phyloP scores from a whole-genome alignment of 1,140 invertebrate species.

The Drosophila setifemur region DNA sequence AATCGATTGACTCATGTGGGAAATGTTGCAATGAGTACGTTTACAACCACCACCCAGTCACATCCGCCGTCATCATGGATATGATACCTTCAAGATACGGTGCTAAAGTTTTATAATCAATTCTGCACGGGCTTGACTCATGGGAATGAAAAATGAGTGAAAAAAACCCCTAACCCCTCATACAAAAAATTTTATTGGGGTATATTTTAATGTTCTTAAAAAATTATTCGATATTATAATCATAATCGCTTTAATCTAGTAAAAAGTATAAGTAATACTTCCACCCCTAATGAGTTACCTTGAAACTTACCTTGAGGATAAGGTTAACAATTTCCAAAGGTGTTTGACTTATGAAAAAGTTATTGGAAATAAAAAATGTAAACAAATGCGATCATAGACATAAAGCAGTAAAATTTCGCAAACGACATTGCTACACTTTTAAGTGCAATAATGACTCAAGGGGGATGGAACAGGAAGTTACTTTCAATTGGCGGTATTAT shows the following conservation, averaged over 20 bases:
- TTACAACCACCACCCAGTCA: too few relatives aligned
- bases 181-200: too few relatives aligned
- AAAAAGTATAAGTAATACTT: too few relatives aligned
- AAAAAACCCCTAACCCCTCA: background rate
- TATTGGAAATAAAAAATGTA: too few relatives aligned
- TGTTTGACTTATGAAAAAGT: background rate
- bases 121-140: background rate
- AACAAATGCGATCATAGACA: background rate
- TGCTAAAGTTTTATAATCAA: background rate
- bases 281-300: too few relatives aligned
- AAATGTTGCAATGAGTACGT: background rate
- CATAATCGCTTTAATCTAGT: too few relatives aligned
- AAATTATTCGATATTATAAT: too few relatives aligned
- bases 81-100: background rate
- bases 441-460: conserved; percentile 15
- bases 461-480: background rate
- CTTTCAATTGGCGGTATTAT: conserved; percentile 11
- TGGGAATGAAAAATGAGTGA: background rate
- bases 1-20: conserved; percentile 26
- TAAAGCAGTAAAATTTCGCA: conserved; percentile 1
- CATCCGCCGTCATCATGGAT: background rate
- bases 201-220: too few relatives aligned
- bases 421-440: conserved; percentile 1
- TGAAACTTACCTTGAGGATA: too few relatives aligned
- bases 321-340: too few relatives aligned